A percentile compares a stretch with the other conserved stretches of the same genome.
Conservation (phyloP, 2,113 vertebrate genomes). For the Zootoca vivipara region DNA sequence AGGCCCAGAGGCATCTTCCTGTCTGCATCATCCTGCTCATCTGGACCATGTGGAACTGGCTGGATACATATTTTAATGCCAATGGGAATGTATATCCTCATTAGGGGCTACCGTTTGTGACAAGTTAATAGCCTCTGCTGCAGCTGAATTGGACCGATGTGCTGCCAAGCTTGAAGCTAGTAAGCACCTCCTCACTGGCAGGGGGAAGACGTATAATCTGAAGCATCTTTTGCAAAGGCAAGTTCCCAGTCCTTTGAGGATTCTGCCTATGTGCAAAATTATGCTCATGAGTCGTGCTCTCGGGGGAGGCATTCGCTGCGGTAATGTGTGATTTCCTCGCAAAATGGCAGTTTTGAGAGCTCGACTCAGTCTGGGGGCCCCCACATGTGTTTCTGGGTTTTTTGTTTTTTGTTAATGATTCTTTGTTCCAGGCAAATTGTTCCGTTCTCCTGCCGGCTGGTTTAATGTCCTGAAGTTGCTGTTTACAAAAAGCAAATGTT, state of each 20-base stretch:
- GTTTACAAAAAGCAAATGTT: conserved; percentile 67
- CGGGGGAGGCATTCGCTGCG: conserved; percentile 1
- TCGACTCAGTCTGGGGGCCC: not conserved
- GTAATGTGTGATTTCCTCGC: not conserved
- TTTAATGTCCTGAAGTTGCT: conserved; percentile 55
- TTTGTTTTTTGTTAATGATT: not conserved
- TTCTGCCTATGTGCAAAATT: not conserved
- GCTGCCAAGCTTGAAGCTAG: not conserved
- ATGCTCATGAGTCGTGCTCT: not conserved
- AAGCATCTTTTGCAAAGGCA: not conserved
- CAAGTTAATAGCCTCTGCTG: not conserved
- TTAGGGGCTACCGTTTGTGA: not conserved
- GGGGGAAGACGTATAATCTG: not conserved
- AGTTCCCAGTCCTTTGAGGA: not conserved
- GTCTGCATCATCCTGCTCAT: not conserved
- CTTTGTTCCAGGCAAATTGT: conserved; percentile 18
- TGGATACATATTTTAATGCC: not conserved
- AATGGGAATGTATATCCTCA: not conserved
- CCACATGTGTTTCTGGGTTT: not conserved
- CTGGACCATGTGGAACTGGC: not conserved
- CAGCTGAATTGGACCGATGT: not conserved
- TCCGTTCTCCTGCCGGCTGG: conserved; percentile 18
- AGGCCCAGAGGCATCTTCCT: not conserved
- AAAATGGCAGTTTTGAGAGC: not conserved
- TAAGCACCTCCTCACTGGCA: not conserved